phyloP scores from a whole-genome alignment of 2,113 vertebrate genomes.

The Percopsis transmontana region DNA sequence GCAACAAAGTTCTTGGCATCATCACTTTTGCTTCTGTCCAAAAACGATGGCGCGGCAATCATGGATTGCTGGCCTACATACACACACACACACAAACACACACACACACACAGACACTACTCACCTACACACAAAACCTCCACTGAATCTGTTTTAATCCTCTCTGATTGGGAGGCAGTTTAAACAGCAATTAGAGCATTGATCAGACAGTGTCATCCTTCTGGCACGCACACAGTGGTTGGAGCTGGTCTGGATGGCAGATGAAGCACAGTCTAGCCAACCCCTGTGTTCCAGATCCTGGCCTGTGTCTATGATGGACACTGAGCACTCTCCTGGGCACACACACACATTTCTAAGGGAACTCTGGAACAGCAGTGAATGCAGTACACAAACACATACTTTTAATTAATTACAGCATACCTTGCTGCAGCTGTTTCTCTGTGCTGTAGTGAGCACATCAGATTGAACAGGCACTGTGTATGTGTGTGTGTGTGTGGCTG shows the following conservation, averaged over 20 bases:
- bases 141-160: constrained; percentile 36
- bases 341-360: background rate
- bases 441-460: constrained; percentile 3
- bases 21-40: constrained; percentile 46
- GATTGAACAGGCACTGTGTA: constrained; percentile 14
- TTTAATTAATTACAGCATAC: constrained; percentile 22
- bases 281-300: too few relatives aligned
- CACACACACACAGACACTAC: constrained; percentile 26
- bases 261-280: constrained; percentile 27
- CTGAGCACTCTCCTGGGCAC: constrained; percentile 14
- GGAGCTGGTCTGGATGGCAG: background rate
- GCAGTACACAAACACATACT: background rate
- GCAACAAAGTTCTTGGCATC: constrained; percentile 53
- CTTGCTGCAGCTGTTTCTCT: background rate
- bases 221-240: constrained; percentile 24
- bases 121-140: background rate
- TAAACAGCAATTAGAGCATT: constrained; percentile 30
- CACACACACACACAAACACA: constrained; percentile 3
- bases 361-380: background rate
- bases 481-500: background rate
- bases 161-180: constrained; percentile 42
- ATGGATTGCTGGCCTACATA: constrained; percentile 24
- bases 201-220: constrained; percentile 39
- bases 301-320: constrained; percentile 1
- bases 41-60: constrained; percentile 30